Conservation (phyloP, 2,113 vertebrate genomes). For the Narcine bancroftii region DNA sequence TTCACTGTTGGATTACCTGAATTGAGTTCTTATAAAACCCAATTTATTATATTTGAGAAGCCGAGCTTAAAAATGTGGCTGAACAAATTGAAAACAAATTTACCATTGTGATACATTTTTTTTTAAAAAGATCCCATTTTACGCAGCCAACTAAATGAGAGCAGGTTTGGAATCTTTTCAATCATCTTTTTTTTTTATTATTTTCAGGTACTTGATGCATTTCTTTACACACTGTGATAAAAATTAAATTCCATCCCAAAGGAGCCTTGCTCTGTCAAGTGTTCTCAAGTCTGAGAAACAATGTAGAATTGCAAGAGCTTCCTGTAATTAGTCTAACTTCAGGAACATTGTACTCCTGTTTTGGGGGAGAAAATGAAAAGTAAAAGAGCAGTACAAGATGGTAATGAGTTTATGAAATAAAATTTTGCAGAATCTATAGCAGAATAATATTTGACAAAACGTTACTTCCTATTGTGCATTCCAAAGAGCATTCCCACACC, state of each 20-base stretch:
- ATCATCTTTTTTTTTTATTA: constrained; percentile 13
- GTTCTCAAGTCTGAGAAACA: background rate
- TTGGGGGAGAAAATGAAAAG: too few relatives aligned
- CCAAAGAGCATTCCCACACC: too few relatives aligned
- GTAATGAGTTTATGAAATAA: background rate
- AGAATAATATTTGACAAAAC: too few relatives aligned
- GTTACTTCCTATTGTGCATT: too few relatives aligned
- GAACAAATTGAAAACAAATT: constrained; percentile 27
- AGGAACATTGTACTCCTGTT: background rate
- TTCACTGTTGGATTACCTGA: background rate
- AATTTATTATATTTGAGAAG: constrained; percentile 27
- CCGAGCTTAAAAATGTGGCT: background rate
- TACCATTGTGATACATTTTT: background rate
- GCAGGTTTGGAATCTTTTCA: background rate
- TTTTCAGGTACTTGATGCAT: background rate
- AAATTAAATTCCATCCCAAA: background rate
- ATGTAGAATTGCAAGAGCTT: background rate
- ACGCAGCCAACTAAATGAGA: background rate
- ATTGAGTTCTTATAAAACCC: background rate
- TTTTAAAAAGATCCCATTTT: background rate
- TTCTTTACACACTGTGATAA: background rate
- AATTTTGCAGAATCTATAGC: background rate
- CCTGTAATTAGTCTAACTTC: background rate
- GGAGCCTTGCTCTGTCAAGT: background rate
- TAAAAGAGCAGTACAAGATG: background rate